These are phyloP conservation scores for Eupithecia inturbata DNA, from an alignment of 2,888 invertebrate species.

Conservation along the genomic window DNA sequence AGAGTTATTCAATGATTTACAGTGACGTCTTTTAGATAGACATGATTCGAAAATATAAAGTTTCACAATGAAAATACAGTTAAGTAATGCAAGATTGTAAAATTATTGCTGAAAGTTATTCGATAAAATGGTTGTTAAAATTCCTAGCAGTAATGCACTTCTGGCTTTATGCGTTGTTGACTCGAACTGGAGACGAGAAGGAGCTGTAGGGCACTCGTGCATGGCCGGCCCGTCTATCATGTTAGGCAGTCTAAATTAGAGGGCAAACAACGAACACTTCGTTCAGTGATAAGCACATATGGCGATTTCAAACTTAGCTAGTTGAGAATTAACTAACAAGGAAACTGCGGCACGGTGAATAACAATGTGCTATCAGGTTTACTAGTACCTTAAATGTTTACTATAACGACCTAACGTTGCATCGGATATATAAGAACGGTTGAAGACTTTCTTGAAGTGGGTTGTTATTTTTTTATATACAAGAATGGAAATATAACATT, in stretches of 20 bases:
- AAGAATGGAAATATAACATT: not conserved
- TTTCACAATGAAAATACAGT: constrained; percentile 20
- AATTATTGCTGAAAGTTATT: constrained; percentile 13
- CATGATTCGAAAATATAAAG: constrained; percentile 4
- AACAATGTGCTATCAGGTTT: constrained; percentile 49
- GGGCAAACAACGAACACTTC: constrained; percentile 65
- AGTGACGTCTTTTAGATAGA: constrained; percentile 6
- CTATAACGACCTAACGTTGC: constrained; percentile 19
- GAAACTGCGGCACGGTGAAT: constrained; percentile 58
- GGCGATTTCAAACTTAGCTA: constrained; percentile 44
- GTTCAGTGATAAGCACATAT: constrained; percentile 57
- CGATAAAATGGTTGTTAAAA: constrained; percentile 32
- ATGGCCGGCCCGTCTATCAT: constrained; percentile 51
- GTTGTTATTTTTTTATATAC: not conserved
- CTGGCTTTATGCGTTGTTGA: constrained; percentile 44
- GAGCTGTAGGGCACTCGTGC: constrained; percentile 51
- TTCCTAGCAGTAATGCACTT: constrained; percentile 28
- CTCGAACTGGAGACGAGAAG: constrained; percentile 50
- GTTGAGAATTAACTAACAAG: constrained; percentile 62
- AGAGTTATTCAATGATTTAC: constrained; percentile 11
- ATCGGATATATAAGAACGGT: not conserved
- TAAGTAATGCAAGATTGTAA: constrained; percentile 14
- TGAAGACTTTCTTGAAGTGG: not conserved
- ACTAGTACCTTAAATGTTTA: constrained; percentile 10
- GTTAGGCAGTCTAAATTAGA: constrained; percentile 67